Evolutionary conservation across 2,888 invertebrate genomes (phyloP).

Genomic region (Acleris holmiana): DNA sequence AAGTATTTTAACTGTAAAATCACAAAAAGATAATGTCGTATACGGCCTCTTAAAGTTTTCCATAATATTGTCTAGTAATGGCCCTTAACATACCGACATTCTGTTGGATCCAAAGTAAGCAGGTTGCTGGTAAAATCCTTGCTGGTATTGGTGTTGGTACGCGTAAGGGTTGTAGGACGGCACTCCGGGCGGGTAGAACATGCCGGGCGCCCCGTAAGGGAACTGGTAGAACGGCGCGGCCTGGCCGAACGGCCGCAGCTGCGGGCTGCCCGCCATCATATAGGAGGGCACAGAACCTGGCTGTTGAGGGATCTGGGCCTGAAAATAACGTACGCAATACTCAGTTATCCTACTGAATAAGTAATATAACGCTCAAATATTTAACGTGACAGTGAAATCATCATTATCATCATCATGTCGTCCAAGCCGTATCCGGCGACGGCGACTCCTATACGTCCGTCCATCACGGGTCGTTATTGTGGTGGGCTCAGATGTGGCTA

Average conservation of each 20-base stretch:
- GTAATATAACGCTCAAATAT: no score
- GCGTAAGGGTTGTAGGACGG: conserved; percentile 75
- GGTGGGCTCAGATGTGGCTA: no score
- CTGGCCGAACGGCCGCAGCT: conserved; percentile 77
- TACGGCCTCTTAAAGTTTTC: no score
- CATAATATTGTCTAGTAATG: background rate
- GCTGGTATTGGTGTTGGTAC: conserved; percentile 66
- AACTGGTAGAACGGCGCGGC: conserved; percentile 78
- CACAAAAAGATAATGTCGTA: no score
- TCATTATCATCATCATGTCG: no score
- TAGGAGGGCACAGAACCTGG: conserved; percentile 56
- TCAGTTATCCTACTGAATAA: background rate
- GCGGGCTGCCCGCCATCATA: conserved; percentile 62
- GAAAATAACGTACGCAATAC: conserved; percentile 36
- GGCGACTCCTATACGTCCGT: no score
- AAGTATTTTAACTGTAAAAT: no score
- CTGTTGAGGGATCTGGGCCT: conserved; percentile 58
- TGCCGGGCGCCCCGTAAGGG: conserved; percentile 68
- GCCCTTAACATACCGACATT: conserved; percentile 79
- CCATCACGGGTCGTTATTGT: no score
- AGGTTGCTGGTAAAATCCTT: conserved; percentile 71
- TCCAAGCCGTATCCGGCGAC: no score
- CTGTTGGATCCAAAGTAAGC: conserved; percentile 70
- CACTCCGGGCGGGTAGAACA: conserved; percentile 68
- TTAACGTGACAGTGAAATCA: no score